phyloP scores from a whole-genome alignment of 2,113 vertebrate genomes.

The Notechis scutatus region DNA sequence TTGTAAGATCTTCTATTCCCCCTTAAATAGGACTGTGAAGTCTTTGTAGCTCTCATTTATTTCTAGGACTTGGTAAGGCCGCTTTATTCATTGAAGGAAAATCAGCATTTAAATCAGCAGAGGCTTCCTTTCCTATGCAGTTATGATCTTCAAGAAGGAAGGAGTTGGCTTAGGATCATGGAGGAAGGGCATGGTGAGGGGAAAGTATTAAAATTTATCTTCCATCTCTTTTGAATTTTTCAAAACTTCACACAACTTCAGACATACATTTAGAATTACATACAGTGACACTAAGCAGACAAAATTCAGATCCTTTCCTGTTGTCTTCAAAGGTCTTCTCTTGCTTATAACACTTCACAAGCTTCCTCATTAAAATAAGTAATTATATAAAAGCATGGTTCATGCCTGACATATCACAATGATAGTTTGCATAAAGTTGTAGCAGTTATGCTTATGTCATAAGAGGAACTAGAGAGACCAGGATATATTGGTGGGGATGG shows the following conservation, averaged over 20 bases:
- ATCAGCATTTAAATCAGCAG: neutral
- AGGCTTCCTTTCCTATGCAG: too few species aligned
- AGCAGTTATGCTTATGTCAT: neutral
- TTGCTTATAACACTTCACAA: neutral
- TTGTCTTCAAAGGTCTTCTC: neutral
- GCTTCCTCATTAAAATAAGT: neutral
- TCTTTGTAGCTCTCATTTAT: neutral
- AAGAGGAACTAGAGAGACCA: neutral
- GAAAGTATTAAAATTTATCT: neutral
- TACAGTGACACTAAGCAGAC: neutral
- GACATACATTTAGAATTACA: neutral
- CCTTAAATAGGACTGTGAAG: neutral
- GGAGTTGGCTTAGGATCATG: neutral
- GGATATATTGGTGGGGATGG: neutral
- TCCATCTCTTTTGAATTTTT: neutral
- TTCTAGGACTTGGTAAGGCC: neutral
- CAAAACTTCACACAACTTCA: neutral
- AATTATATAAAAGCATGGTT: neutral
- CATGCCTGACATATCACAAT: neutral
- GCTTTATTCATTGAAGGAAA: neutral
- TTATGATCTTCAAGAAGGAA: neutral
- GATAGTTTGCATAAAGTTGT: neutral
- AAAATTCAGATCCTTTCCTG: neutral
- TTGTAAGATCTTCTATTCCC: neutral
- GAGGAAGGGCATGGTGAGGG: neutral